Evolutionary conservation across 2,888 invertebrate genomes (phyloP), one percentile per base, ranked within the genome.

Genomic region (Apodemia hepburni): DNA sequence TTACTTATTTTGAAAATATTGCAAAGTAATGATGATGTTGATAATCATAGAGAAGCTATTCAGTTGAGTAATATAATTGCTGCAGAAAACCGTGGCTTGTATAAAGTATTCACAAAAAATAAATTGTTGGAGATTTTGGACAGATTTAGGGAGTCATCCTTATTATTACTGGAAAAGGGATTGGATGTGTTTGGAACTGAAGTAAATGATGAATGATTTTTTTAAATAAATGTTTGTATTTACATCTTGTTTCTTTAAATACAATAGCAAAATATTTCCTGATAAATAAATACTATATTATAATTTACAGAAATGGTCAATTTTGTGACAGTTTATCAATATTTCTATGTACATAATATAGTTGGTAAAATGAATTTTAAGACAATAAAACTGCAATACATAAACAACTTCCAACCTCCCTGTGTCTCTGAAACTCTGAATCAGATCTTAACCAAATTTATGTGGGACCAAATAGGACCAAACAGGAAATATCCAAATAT

Each of bases 101-200:
- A 97, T 75, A 94, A 95, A 92, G 96, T 97, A 7, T 96, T 95
- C 73, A 93, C 95, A 0, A 96, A 95, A 76, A 95, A 94, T 67
- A 96, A 96, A 77, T 82, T 98, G 9, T 33, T 33, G 9, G 33
- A 33, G 2, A 33, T 33, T 33, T 33, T 33, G 33, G 33, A 33
- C 9, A 33, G 33, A 9, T 33, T 33, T 33, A 7, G 95, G 59
- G 97, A 97, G 76, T 96, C 97, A 1, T 96, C 96, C 9, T 83
- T 97, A 17, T 82, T 93, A 11, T 82, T 97, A 65, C 87, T 98
- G 73, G 95, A 97, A 76, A 93, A 94, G 66, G 95, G 95, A 73
- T 93, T 93, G 74, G 98, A 98, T 92, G 96, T 97, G 61, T 96
- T 97, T 93, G 97, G 97, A 58, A 95, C 94, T 85, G 92, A 93